Evolutionary conservation across 2,113 vertebrate genomes (phyloP).

Genomic region (Brachypteracias leptosomus): DNA sequence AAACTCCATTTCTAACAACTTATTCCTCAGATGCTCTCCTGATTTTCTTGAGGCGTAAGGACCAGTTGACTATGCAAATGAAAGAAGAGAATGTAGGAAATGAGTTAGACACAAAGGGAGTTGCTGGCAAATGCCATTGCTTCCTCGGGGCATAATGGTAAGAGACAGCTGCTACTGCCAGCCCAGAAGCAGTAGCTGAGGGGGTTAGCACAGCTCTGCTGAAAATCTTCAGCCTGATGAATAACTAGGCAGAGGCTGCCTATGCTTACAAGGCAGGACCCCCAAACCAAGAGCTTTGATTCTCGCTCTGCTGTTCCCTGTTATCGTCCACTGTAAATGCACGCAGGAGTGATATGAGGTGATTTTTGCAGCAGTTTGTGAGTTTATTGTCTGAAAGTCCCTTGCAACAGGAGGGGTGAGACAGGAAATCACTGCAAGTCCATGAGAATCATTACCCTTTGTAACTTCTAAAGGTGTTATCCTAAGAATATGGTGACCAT

Average conservation of each 20-base stretch:
- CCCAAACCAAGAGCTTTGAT: neutral
- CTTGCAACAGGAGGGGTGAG: neutral
- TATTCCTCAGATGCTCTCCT: constrained; percentile 63
- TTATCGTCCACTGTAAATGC: neutral
- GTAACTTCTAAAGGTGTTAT: neutral
- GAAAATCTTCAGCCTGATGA: constrained; percentile 50
- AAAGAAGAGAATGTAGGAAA: constrained; percentile 63
- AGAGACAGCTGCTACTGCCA: constrained; percentile 71
- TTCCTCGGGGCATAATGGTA: constrained; percentile 72
- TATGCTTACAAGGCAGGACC: neutral
- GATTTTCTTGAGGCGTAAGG: constrained; percentile 66
- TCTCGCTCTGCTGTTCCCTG: neutral
- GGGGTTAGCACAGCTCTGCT: constrained; percentile 25
- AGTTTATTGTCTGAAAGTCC: neutral
- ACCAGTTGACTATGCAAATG: constrained; percentile 73
- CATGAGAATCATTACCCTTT: neutral
- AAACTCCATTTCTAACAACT: constrained; percentile 64
- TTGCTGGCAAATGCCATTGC: constrained; percentile 67
- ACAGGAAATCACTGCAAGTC: neutral
- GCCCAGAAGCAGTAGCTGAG: constrained; percentile 48
- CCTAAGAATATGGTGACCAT: neutral
- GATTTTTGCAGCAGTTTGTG: neutral
- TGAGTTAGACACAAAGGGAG: constrained; percentile 70
- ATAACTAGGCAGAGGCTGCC: constrained; percentile 4
- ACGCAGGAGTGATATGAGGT: neutral